These are phyloP conservation scores for Drepana arcuata DNA, from an alignment of 1,140 invertebrate species.

Conservation along the genomic window DNA sequence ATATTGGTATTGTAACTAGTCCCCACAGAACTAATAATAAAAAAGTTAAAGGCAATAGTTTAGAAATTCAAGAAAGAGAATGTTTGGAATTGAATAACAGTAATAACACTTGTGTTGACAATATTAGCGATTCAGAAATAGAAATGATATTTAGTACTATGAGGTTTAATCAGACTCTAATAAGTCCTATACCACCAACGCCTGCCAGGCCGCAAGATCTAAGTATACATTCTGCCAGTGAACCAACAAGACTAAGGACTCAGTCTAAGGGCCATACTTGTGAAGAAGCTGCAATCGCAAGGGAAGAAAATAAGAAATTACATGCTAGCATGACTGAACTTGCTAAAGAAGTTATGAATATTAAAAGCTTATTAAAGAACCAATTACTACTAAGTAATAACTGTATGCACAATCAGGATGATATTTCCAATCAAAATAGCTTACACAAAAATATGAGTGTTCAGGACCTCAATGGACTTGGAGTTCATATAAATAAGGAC, in stretches of 20 bases:
- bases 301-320: constrained; percentile 27
- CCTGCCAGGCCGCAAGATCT: constrained; percentile 22
- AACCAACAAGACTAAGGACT: no score
- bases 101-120: constrained; percentile 21
- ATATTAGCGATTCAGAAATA: constrained; percentile 37
- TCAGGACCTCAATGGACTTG: no score
- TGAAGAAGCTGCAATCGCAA: constrained; percentile 19
- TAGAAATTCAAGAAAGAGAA: constrained; percentile 18
- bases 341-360: constrained; percentile 23
- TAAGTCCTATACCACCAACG: constrained; percentile 44
- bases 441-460: no score
- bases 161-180: constrained; percentile 26
- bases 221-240: no score
- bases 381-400: no score
- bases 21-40: constrained; percentile 1
- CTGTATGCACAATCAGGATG: no score
- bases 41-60: background rate
- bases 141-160: constrained; percentile 45
- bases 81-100: constrained; percentile 36
- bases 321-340: constrained; percentile 18
- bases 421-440: no score
- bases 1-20: background rate
- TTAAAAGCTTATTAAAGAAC: constrained; percentile 25
- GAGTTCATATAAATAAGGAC: no score
- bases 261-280: constrained; percentile 11